These are phyloP conservation scores for Phaethon lepturus DNA, from an alignment of 2,113 vertebrate genomes.

Conservation along the genomic window DNA sequence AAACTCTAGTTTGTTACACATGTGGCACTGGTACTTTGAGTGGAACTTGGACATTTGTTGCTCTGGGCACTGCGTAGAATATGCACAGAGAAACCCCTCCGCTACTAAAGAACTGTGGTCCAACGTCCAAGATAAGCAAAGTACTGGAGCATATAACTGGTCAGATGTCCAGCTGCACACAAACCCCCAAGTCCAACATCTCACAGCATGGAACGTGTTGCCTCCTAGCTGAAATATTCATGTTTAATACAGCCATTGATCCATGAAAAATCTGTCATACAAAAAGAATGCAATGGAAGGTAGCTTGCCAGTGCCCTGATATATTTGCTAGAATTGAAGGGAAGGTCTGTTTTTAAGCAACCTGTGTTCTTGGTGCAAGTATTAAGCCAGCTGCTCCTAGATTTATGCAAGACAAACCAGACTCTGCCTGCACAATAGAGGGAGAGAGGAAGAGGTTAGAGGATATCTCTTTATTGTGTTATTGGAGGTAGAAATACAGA, in stretches of 20 bases:
- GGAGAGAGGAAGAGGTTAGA: not conserved
- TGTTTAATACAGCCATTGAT: not conserved
- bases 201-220: accelerated
- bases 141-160: not conserved
- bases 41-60: not conserved
- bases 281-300: not conserved
- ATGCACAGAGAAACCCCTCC: not conserved
- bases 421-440: not conserved
- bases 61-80: not conserved
- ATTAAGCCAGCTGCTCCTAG: not conserved
- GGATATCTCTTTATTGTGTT: not conserved
- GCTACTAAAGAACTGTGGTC: not conserved
- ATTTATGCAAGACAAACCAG: not conserved
- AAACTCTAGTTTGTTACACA: not conserved
- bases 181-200: not conserved
- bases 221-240: not conserved
- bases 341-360: not conserved
- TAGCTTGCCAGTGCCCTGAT: not conserved
- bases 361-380: not conserved
- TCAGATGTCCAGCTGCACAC: not conserved
- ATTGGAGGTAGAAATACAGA: not conserved
- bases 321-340: not conserved
- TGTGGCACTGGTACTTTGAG: not conserved
- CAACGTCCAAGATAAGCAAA: not conserved
- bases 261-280: not conserved